phyloP scores from a whole-genome alignment of 2,113 vertebrate species.

The Apteryx owenii region DNA sequence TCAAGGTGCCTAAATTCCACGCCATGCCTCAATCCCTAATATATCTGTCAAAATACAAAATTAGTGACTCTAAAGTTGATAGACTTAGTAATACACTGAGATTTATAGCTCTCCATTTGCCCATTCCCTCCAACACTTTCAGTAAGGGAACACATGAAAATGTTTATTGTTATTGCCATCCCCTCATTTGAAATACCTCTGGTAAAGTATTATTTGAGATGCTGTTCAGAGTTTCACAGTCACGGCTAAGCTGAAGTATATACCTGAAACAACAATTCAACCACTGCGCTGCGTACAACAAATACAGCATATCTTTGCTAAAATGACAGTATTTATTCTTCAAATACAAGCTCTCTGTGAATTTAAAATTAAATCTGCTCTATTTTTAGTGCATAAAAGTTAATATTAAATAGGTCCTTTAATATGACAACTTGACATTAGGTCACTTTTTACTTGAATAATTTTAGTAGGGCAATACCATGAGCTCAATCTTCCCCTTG shows the following conservation, averaged over 20 bases:
- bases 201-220: neutral
- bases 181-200: neutral
- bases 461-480: neutral
- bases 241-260: neutral
- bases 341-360: neutral
- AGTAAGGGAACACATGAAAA: neutral
- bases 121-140: neutral
- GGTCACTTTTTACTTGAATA: neutral
- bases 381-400: neutral
- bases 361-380: neutral
- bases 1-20: neutral
- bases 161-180: neutral
- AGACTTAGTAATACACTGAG: neutral
- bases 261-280: neutral
- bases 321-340: neutral
- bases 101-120: constrained; percentile 7
- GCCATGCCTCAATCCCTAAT: neutral
- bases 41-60: constrained; percentile 25
- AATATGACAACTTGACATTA: neutral
- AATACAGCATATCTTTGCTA: neutral
- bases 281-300: neutral
- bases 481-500: neutral
- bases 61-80: neutral
- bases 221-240: neutral
- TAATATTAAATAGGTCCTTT: neutral